phyloP scores from a whole-genome alignment of 2,888 invertebrate genomes.

The Sicus ferrugineus region DNA sequence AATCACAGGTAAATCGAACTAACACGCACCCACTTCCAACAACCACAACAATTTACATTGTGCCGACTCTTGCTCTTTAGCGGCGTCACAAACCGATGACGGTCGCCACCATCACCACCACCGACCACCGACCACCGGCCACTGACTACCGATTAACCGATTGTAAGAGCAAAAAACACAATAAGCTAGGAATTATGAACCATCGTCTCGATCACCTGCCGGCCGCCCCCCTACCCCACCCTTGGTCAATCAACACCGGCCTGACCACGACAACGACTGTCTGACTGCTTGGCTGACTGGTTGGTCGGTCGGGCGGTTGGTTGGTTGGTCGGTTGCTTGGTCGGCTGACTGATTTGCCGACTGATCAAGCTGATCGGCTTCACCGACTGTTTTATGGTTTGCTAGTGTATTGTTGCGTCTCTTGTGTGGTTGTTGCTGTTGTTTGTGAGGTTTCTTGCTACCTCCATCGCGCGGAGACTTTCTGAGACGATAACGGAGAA shows the following conservation, averaged over 20 bases:
- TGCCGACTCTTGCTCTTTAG: too few species aligned
- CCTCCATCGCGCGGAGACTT: slow-evolving; percentile 43
- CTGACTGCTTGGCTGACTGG: background rate
- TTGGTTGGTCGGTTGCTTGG: background rate
- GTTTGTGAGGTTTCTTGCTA: slow-evolving; percentile 31
- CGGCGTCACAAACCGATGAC: too few species aligned
- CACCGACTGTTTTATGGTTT: background rate
- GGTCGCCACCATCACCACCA: too few species aligned
- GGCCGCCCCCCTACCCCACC: background rate
- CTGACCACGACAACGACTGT: background rate
- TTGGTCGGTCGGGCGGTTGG: background rate
- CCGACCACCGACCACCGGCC: too few species aligned
- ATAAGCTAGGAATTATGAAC: too few species aligned
- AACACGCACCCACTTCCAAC: background rate
- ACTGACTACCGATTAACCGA: too few species aligned
- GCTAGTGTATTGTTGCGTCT: background rate
- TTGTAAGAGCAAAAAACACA: too few species aligned
- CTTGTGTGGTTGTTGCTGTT: slow-evolving; percentile 16
- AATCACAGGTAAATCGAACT: background rate
- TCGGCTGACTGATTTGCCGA: background rate
- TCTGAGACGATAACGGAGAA: slow-evolving; percentile 58
- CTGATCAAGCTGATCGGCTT: slow-evolving; percentile 19
- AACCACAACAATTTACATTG: background rate
- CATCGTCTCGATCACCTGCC: too few species aligned
- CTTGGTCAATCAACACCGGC: too few species aligned